Base-by-base conservation (phyloP, 2,113 vertebrate species). In the Forbesichthys papilliferus region DNA sequence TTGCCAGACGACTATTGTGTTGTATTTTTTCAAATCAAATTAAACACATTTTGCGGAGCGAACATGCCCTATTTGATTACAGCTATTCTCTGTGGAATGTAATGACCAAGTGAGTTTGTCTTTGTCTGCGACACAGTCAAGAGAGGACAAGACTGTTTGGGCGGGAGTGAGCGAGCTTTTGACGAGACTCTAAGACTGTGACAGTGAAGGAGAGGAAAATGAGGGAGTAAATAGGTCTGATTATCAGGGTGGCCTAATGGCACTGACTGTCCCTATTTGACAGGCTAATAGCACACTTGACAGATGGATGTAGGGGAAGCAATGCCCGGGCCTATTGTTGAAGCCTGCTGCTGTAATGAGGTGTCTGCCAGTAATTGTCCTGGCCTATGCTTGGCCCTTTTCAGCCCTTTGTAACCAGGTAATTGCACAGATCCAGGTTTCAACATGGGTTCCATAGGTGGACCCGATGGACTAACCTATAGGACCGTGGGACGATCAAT, bases 201-300 rank as follows among this genome's bases (percentile, higher is more conserved):
- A 83, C 75, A 77, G 82, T 70, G 75, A 81, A 83, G 69, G 74
- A 71, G 73, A 71, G 68, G 69, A 81, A 86, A 88, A 88, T 81
- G 80, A 79, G 52, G 67, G 72, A 77, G 84, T 90, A 91, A 91
- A 90, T 88, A 85, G 87, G 78, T 76, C 75, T 90, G 89, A 91
- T 89, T 89, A 91, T 88, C 82, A 88, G 75, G 79, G 74, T 78
- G 82, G 79, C 74, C 85, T 91, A 90, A 91, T 92, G 83, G 88
- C 64, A 51, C 74, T 69, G 81, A 82, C 85, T 86, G 82, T 87
- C 78, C 84, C 83, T 61, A 64, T 86, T 88, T 91, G 91, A 91
- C 88, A 86, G 80, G 87, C 80, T 91, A 91, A 92, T 92, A 85
- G 86, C 73, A 75, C 80, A 68, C 86, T 85, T 91, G 91, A 92